Evolutionary conservation across 2,797 vertebrate genomes (phyloP).

Genomic region (Pampus argenteus): DNA sequence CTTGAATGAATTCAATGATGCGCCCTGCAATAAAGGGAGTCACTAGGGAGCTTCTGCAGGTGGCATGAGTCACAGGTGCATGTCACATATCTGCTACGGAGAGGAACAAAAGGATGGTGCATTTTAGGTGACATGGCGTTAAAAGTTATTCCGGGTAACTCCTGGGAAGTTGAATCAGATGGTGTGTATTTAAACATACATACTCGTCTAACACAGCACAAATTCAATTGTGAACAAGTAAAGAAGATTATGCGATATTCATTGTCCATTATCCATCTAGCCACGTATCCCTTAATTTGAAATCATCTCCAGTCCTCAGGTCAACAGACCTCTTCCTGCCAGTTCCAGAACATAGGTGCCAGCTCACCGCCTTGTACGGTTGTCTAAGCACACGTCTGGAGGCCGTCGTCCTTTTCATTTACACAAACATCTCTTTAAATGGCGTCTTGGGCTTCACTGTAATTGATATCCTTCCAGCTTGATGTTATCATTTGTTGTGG

Average conservation of each 20-base stretch:
- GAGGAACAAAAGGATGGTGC: neutral
- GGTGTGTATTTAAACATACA: neutral
- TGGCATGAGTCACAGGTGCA: neutral
- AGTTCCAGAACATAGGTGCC: conserved; percentile 10
- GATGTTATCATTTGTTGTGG: conserved; percentile 46
- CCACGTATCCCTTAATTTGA: too few relatives aligned
- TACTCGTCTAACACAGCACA: neutral
- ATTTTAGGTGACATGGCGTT: neutral
- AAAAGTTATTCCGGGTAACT: neutral
- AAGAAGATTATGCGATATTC: neutral
- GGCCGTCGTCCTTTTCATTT: conserved; percentile 14
- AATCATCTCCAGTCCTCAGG: conserved; percentile 4
- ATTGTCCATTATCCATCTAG: too few relatives aligned
- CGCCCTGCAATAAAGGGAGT: neutral
- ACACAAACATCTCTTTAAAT: conserved; percentile 39
- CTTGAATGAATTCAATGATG: neutral
- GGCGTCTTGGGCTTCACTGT: conserved; percentile 9
- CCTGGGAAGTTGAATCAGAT: neutral
- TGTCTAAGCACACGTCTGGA: conserved; percentile 22
- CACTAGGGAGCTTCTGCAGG: neutral
- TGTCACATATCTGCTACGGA: neutral
- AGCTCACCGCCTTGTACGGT: conserved; percentile 16
- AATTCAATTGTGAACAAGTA: neutral
- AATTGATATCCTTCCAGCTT: conserved; percentile 46
- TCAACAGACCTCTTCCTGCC: neutral